Percentiles rank a stretch among this genome's conserved stretches.
phyloP scores from a whole-genome alignment of 2,888 invertebrate species.

The Synanthedon tipuliformis region DNA sequence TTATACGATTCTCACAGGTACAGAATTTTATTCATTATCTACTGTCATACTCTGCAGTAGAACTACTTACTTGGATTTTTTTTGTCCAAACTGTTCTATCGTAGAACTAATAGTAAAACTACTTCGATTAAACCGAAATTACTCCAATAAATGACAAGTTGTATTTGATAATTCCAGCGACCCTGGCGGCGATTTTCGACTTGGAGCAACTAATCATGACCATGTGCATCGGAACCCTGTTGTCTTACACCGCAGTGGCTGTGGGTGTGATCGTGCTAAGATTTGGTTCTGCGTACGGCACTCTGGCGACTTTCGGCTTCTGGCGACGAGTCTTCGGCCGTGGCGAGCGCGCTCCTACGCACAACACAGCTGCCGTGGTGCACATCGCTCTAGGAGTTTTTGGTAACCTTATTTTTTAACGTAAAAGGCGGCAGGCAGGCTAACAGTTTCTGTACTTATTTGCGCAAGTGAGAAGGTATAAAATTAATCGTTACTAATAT shows the following conservation, averaged over 20 bases:
- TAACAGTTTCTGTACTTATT: too few species aligned
- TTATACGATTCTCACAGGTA: too few species aligned
- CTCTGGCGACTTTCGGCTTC: slow-evolving; percentile 14
- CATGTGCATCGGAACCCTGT: slow-evolving; percentile 86
- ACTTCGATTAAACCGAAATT: too few species aligned
- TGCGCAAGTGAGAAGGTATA: too few species aligned
- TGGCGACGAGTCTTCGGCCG: slow-evolving; percentile 29
- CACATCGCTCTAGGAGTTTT: background rate
- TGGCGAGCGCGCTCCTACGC: slow-evolving; percentile 24
- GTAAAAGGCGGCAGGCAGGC: too few species aligned
- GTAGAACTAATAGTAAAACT: too few species aligned
- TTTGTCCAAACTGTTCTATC: too few species aligned
- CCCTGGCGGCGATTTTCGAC: slow-evolving; percentile 82
- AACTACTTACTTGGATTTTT: too few species aligned
- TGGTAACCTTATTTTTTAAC: background rate
- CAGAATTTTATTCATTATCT: too few species aligned
- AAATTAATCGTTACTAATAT: too few species aligned
- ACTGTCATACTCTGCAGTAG: too few species aligned
- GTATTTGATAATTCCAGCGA: slow-evolving; percentile 53
- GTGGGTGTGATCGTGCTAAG: slow-evolving; percentile 82
- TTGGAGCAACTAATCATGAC: slow-evolving; percentile 83
- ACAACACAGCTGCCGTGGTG: slow-evolving; percentile 5
- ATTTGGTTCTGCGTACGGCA: slow-evolving; percentile 26
- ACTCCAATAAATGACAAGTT: background rate
- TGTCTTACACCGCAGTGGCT: slow-evolving; percentile 89